phyloP scores from a whole-genome alignment of 2,888 invertebrate species.

The Eilema depressum region DNA sequence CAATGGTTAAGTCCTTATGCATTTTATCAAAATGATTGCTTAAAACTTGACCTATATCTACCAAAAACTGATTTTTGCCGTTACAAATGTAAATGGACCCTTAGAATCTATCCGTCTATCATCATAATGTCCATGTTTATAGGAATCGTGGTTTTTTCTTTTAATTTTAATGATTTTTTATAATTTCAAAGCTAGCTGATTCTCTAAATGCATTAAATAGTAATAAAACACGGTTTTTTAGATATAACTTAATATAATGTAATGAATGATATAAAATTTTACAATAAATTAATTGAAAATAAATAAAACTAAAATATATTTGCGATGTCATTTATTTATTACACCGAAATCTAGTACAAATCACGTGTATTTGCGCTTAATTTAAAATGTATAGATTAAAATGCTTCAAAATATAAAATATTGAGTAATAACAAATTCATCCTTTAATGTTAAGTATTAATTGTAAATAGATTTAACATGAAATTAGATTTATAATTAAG shows the following conservation, averaged over 20 bases:
- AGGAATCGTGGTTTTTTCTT: background rate
- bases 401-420: constrained; percentile 21
- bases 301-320: constrained; percentile 13
- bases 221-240: constrained; percentile 33
- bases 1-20: too few species aligned
- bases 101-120: background rate
- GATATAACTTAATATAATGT: constrained; percentile 21
- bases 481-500: constrained; percentile 21
- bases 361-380: constrained; percentile 32
- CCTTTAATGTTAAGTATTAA: constrained; percentile 38
- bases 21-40: too few species aligned
- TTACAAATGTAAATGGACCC: too few species aligned
- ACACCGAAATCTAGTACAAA: constrained; percentile 45
- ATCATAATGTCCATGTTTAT: background rate
- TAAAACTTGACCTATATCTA: too few species aligned
- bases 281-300: constrained; percentile 29
- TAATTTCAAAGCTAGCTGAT: background rate
- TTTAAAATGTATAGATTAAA: constrained; percentile 27
- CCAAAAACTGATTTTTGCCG: too few species aligned
- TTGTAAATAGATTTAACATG: constrained; percentile 47
- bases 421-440: constrained; percentile 34
- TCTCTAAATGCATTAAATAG: constrained; percentile 25
- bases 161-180: background rate
- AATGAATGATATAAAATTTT: constrained; percentile 32
- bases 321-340: constrained; percentile 29